Conservation (phyloP, 2,888 invertebrate species). For the Bursaphelenchus okinawaensis region DNA sequence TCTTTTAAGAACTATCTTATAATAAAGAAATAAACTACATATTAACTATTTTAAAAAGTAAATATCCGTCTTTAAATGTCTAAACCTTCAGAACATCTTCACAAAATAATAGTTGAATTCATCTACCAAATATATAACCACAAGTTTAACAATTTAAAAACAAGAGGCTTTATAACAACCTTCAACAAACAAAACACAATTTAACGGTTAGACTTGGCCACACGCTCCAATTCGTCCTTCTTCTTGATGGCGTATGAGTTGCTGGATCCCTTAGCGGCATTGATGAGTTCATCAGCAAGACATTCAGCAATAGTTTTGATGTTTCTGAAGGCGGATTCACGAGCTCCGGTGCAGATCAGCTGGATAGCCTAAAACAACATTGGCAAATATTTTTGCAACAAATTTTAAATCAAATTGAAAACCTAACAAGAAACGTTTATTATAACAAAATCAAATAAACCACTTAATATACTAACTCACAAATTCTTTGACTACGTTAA, state of each 20-base stretch:
- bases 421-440: neutral
- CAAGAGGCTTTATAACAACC: slow-evolving; percentile 14
- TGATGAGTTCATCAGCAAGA: slow-evolving; percentile 98
- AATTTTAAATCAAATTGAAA: no score
- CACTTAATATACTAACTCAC: neutral
- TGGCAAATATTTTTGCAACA: no score
- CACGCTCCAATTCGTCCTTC: slow-evolving; percentile 99
- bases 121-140: neutral
- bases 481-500: neutral
- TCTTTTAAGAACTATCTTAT: no score
- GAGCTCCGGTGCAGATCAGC: slow-evolving; percentile 95
- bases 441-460: neutral
- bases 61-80: no score
- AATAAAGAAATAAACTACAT: no score
- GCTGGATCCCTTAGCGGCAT: slow-evolving; percentile 98
- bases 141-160: slow-evolving; percentile 7
- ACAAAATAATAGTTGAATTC: neutral
- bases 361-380: slow-evolving; percentile 73
- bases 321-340: slow-evolving; percentile 98
- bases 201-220: slow-evolving; percentile 99
- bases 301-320: slow-evolving; percentile 99
- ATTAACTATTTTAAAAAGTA: no score
- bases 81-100: neutral
- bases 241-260: slow-evolving; percentile 99
- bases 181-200: slow-evolving; percentile 26